phyloP scores from a whole-genome alignment of 2,888 invertebrate genomes.

The Agrotis ipsilon region DNA sequence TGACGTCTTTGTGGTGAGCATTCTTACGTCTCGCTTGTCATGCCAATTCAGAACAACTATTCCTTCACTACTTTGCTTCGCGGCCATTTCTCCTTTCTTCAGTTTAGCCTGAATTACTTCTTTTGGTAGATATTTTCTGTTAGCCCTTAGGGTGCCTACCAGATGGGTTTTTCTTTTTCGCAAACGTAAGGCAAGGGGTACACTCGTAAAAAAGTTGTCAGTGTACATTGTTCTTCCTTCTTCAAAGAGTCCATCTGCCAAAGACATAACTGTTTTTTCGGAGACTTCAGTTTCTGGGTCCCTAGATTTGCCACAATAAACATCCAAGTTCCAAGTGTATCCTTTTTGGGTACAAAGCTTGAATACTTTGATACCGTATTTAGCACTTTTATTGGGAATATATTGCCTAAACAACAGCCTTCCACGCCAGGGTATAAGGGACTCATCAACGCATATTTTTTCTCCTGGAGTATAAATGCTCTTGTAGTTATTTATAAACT shows the following conservation, averaged over 20 bases:
- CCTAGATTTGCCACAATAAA: conserved; percentile 53
- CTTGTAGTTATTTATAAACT: neutral
- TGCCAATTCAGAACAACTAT: neutral
- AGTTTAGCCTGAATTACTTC: neutral
- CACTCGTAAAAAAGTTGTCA: neutral
- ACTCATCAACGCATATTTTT: neutral
- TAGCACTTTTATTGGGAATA: conserved; percentile 49
- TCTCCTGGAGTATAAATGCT: neutral
- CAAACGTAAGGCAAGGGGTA: neutral
- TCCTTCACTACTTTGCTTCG: neutral
- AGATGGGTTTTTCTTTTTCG: neutral
- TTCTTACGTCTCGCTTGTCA: neutral
- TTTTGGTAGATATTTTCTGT: neutral
- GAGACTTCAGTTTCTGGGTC: conserved; percentile 14
- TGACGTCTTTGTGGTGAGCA: neutral
- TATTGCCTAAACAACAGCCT: conserved; percentile 22
- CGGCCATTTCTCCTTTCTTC: neutral
- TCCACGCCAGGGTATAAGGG: neutral
- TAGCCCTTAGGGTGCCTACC: neutral
- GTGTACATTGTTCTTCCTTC: conserved; percentile 55
- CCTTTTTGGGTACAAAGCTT: conserved; percentile 66
- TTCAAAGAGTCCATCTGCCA: conserved; percentile 43
- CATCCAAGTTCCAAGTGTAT: conserved; percentile 60
- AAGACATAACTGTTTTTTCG: conserved; percentile 45
- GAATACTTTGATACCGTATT: conserved; percentile 64